Evolutionary conservation across 2,797 vertebrate genomes (phyloP), one percentile per base, ranked within the genome.

Genomic region (Darevskia nairensis): DNA sequence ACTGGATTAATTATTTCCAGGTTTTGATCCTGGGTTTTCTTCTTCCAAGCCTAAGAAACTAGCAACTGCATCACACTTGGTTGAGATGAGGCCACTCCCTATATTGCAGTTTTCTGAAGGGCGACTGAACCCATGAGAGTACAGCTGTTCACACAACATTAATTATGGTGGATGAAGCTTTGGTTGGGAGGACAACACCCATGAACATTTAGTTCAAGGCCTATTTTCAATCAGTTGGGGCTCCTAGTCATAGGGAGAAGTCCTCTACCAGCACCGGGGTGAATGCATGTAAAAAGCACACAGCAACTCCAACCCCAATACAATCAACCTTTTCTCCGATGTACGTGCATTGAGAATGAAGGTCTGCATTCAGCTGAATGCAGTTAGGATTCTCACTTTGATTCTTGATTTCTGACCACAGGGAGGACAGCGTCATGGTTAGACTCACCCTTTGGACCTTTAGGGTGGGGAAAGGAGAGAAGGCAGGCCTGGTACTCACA

Each of bases 1-100:
- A 61, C 2, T 84, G 21, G 66, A 68, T 88, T 23, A 55, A 80
- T 84, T 88, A 80, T 88, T 80, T 84, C 79, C 80, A 82, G 71
- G 39, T 17, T 90, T 85, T 79, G 77, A 89, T 84, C 44, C 55
- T 82, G 55, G 59, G 27, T 74, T 66, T 50, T 82, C 19, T 64
- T 44, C 23, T 82, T 66, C 71, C 55, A 74, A 80, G 21, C 1
- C 55, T 80, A 86, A 78, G 61, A 90, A 90, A 88, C 82, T 76
- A 55, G 61, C 50, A 87, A 74, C 71, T 82, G 15, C 27, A 64
- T 32, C 79, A 87, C 2, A 13, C 19, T 87, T 81, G 69, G 50
- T 55, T 55, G 50, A 59, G 46, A 80, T 80, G 64, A 86, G 44
- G 32, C 71, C 76, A 86, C 75, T 77, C 9, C 19, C n/a, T 85